phyloP scores from a whole-genome alignment of 2,113 vertebrate species.

The Synchiropus splendidus region DNA sequence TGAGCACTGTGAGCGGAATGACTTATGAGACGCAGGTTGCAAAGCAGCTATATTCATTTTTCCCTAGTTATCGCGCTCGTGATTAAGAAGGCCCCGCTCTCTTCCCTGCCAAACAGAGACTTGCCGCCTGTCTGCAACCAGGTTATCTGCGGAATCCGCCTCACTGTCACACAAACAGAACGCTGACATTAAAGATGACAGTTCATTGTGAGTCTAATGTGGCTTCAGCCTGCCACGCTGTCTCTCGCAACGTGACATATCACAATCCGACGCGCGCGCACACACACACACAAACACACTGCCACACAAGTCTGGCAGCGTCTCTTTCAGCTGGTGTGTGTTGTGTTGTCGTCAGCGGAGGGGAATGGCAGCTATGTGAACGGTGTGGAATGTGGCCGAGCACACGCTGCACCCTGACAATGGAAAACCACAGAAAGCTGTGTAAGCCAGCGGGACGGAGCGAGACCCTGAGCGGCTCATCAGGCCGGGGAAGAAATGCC shows the following conservation, averaged over 20 bases:
- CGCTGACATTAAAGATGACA: constrained; percentile 3
- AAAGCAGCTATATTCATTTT: constrained; percentile 37
- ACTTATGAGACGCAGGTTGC: constrained; percentile 43
- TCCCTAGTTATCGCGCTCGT: constrained; percentile 34
- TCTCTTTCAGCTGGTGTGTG: background rate
- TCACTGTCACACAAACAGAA: constrained; percentile 12
- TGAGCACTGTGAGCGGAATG: constrained; percentile 41
- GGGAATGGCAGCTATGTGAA: constrained; percentile 40
- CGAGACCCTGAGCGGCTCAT: background rate
- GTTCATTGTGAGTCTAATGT: constrained; percentile 6
- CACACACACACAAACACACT: background rate
- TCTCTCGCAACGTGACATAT: constrained; percentile 1
- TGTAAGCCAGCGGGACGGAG: constrained; percentile 1
- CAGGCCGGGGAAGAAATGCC: too few relatives aligned
- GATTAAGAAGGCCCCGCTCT: constrained; percentile 29
- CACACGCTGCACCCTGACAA: constrained; percentile 8
- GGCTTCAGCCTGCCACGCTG: constrained; percentile 1
- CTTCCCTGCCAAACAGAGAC: constrained; percentile 25
- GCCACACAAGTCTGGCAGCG: constrained; percentile 1
- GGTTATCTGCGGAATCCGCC: constrained; percentile 22
- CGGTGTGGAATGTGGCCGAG: constrained; percentile 28
- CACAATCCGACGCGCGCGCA: background rate
- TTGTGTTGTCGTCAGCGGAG: constrained; percentile 9
- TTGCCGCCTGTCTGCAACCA: constrained; percentile 21
- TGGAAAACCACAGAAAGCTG: constrained; percentile 6